Evolutionary conservation across 1,140 invertebrate species (phyloP), one percentile per base, ranked within the genome.

Genomic region (Tribolium castaneum): DNA sequence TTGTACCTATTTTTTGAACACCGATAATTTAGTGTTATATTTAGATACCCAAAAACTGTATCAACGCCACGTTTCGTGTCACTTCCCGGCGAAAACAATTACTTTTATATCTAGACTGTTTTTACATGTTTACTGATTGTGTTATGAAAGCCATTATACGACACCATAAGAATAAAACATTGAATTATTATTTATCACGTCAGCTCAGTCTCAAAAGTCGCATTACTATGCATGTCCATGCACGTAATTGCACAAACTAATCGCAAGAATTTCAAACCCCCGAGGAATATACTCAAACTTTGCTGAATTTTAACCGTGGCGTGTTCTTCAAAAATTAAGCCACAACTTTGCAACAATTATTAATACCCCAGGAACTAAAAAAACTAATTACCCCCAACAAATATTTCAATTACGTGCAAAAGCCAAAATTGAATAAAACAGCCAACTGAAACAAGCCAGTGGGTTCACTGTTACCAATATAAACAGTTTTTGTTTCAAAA

Each of bases 11-110:
- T 66, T 66, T 66, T 66, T 66, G 59, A 35, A 35, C 59, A 14
- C 59, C 30, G 25, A 66, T 66, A 66, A 66, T 66, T 45, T 35
- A 66, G 59, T 35, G 59, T 66, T 66, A 66, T 66, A 66, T 66
- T 66, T 66, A 66, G 59, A 35, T 7, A 34, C 10, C 25, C n/a
- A 66, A 66, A 30, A 30, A 66, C n/a, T 35, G 30, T 66, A 39
- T 22, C 30, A 35, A n/a, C 30, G 59, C 10, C 59, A 66, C 59
- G 35, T 66, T 66, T 66, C 59, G 30, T 35, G 59, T 66, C 59
- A 35, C 25, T 66, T 66, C n/a, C 22, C 59, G 30, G 10, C 3
- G 25, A 59, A 35, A 66, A 66, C 59, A 66, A 66, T 66, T 66
- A 66, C 25, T 66, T 66, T 66, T 35, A 66, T 35, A 59, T 35